A percentile compares a stretch with the other conserved stretches of the same genome.
These are phyloP conservation scores for Celastrina argiolus DNA, from an alignment of 2,888 invertebrate genomes.

Conservation along the genomic window DNA sequence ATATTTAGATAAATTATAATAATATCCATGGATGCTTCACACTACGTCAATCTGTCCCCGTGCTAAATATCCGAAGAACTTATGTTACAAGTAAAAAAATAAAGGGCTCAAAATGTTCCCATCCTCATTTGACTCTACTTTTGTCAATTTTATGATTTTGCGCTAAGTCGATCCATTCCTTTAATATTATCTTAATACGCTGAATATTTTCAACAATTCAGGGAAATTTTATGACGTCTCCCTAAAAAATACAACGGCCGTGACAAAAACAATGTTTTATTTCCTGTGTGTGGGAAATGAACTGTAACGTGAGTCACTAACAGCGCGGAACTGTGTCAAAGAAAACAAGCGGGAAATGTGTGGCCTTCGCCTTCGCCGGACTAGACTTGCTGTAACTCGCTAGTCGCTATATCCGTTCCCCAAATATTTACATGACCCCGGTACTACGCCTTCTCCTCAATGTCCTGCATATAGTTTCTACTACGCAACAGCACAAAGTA, in stretches of 20 bases:
- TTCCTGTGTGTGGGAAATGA: constrained; percentile 24
- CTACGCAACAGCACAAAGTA: not conserved
- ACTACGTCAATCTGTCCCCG: no score
- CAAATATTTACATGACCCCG: constrained; percentile 17
- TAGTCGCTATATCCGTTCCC: constrained; percentile 10
- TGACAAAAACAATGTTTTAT: constrained; percentile 20
- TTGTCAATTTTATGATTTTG: no score
- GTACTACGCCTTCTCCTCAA: constrained; percentile 29
- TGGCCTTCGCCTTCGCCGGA: constrained; percentile 32
- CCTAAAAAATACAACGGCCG: not conserved
- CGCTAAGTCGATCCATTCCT: not conserved
- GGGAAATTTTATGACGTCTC: not conserved
- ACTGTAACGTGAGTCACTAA: constrained; percentile 35
- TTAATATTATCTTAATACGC: not conserved
- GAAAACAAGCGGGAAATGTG: constrained; percentile 34
- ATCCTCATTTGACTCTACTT: no score
- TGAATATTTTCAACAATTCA: not conserved
- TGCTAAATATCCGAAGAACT: no score
- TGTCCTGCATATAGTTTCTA: constrained; percentile 25
- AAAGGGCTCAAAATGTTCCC: no score
- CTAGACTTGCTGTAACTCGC: not conserved
- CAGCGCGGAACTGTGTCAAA: constrained; percentile 33
- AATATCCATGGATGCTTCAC: no score
- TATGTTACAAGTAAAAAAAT: no score
- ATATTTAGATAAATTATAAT: no score